Conservation (phyloP, 2,113 vertebrate genomes). For the Lycocorax pyrrhopterus region DNA sequence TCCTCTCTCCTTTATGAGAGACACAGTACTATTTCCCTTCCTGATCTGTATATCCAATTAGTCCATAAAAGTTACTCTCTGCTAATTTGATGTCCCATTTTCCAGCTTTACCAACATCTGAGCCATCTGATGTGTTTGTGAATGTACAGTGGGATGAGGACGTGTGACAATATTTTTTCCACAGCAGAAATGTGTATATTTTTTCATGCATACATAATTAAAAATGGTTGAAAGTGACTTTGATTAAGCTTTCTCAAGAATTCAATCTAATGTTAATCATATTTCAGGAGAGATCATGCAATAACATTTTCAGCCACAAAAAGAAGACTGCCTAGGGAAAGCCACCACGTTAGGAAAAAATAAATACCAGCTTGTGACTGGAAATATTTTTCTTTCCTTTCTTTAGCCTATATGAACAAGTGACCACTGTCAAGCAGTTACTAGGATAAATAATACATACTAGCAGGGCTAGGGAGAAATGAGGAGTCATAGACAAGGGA, state of each 20-base stretch:
- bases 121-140: constrained; percentile 15
- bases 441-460: constrained; percentile 34
- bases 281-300: constrained; percentile 19
- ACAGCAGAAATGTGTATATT: constrained; percentile 9
- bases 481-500: constrained; percentile 11
- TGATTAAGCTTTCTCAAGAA: constrained; percentile 55
- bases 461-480: constrained; percentile 20
- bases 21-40: background rate
- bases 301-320: background rate
- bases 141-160: background rate
- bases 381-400: constrained; percentile 13
- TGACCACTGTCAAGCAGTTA: constrained; percentile 37
- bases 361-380: background rate
- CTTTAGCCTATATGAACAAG: background rate
- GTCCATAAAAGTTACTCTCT: background rate
- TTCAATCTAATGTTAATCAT: constrained; percentile 52
- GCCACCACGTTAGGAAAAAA: background rate
- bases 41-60: constrained; percentile 9
- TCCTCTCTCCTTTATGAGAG: background rate
- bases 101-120: constrained; percentile 5
- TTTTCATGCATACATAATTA: constrained; percentile 58
- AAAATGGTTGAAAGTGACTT: constrained; percentile 48
- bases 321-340: background rate
- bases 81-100: constrained; percentile 18
- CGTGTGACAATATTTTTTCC: constrained; percentile 16